phyloP scores from a whole-genome alignment of 2,888 invertebrate genomes.

The Escarpia spicata region DNA sequence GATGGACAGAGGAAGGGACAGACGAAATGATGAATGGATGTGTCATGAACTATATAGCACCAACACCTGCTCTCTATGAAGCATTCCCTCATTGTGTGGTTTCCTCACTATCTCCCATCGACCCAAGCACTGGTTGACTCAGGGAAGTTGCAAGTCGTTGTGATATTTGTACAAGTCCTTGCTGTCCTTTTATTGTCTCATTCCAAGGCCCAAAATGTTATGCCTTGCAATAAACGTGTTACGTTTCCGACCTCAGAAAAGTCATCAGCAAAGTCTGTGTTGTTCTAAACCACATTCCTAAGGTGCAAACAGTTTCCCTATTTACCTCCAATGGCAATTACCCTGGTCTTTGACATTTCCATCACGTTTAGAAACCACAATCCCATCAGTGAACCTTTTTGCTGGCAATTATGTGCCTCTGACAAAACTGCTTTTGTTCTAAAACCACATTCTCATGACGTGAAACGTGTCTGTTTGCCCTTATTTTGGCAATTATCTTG shows the following conservation, averaged over 20 bases:
- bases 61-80: not conserved
- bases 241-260: constrained; percentile 2
- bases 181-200: not conserved
- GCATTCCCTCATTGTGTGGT: not conserved
- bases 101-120: not conserved
- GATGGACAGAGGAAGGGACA: not conserved
- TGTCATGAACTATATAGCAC: not conserved
- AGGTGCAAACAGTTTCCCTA: not conserved
- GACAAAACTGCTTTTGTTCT: not conserved
- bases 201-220: not conserved
- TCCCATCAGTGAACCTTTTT: not conserved
- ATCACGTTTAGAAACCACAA: not conserved
- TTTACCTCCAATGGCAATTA: not conserved
- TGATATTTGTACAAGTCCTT: not conserved
- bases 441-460: not conserved
- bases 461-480: not conserved
- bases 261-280: not conserved
- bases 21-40: not conserved
- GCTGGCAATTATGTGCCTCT: not conserved
- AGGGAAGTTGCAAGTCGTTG: not conserved
- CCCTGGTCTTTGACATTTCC: not conserved
- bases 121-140: not conserved
- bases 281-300: constrained; percentile 4
- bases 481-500: not conserved
- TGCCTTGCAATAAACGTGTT: not conserved